Conservation (phyloP, 2,797 vertebrate species). For the Rhinoraja longicauda region DNA sequence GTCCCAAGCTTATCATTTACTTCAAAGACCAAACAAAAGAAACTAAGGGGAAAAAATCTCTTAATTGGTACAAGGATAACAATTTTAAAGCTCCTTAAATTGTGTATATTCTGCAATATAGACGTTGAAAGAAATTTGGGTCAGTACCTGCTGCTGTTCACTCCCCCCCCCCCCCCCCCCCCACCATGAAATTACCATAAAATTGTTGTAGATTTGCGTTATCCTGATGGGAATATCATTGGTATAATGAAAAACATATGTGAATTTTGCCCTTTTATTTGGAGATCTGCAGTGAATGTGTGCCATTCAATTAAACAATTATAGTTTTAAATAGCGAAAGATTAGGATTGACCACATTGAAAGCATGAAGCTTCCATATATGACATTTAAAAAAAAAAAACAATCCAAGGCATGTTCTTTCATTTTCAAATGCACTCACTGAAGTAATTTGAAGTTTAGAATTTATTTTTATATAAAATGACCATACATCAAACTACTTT, state of each 20-base stretch:
- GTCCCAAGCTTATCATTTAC: background rate
- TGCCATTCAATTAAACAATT: constrained; percentile 1
- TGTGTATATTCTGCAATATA: background rate
- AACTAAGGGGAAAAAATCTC: background rate
- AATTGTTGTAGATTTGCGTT: background rate
- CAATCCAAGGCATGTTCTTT: background rate
- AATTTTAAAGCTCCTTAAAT: background rate
- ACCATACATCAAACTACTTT: background rate
- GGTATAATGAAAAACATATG: background rate
- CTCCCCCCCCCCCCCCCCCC: no score
- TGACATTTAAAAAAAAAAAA: background rate
- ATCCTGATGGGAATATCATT: background rate
- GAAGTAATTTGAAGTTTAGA: constrained; percentile 28
- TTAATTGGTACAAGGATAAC: background rate
- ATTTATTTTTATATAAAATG: constrained; percentile 21
- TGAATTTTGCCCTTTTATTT: background rate
- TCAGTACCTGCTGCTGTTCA: background rate
- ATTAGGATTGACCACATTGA: background rate
- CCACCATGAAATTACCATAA: background rate
- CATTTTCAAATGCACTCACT: background rate
- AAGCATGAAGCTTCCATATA: constrained; percentile 23
- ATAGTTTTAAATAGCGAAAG: background rate
- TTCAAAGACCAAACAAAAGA: background rate
- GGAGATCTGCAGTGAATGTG: background rate
- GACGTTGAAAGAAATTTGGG: background rate